Evolutionary conservation across 2,888 invertebrate genomes (phyloP), one percentile per base, ranked within the genome.

Genomic region (Crossocerus cetratus): DNA sequence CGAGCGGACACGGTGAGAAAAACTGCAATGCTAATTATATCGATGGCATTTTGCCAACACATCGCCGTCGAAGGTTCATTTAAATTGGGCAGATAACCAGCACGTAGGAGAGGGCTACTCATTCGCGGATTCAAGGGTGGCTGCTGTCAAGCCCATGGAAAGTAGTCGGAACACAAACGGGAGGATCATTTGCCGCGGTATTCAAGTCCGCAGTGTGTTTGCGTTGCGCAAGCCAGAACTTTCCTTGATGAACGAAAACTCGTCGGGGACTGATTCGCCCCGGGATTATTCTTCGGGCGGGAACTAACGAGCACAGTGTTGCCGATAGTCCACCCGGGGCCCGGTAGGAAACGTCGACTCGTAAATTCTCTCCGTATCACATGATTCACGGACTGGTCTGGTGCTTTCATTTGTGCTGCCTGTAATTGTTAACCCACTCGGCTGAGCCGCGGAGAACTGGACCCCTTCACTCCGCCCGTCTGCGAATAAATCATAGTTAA

Each of bases 321-420:
- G 65, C 69, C 69, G 75, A 75, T 75, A 75, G 74, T 65, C 69
- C 49, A 11, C 49, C 4, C n/a, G 14, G 65, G n/a, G n/a, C n/a
- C n/a, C n/a, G n/a, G 69, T 62, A 69, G 75, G 69, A 75, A 74
- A 69, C 65, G 62, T 45, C 65, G 61, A 69, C 74, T 69, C 74
- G 74, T 73, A 74, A 74, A 74, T 74, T 64, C 18, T 73, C 63
- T 67, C 56, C 62, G 63, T 74, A 73, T 72, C 73, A 66, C 73
- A 73, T 73, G 74, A 74, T 74, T 73, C 74, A 64, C 73, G 68
- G 44, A 74, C 68, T 64, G 73, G 72, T 72, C 72, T 72, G 72
- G 65, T 72, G 45, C 72, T 72, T 72, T 73, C 68, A 68, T 73
- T 74, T 32, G 68, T 73, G 74, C 64, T 73, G 63, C 56, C 57